These are phyloP conservation scores for Orthosia gothica DNA, from an alignment of 2,888 invertebrate species.

Conservation along the genomic window DNA sequence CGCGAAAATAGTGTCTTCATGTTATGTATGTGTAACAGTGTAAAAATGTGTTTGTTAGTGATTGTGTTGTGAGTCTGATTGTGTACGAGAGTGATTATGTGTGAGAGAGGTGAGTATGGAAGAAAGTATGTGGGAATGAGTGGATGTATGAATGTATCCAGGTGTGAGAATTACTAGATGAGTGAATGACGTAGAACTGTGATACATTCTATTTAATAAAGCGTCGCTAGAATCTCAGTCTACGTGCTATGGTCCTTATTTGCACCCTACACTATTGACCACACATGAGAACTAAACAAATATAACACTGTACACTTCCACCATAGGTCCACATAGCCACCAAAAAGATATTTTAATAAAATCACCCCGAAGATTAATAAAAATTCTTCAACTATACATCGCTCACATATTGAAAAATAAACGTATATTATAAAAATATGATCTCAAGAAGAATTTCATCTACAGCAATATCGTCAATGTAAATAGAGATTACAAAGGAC, in stretches of 20 bases:
- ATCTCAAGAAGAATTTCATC: slow-evolving; percentile 37
- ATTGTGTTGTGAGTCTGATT: too few species aligned
- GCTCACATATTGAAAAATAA: slow-evolving; percentile 35
- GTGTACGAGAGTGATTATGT: too few species aligned
- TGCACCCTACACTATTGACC: background rate
- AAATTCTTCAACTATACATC: slow-evolving; percentile 27
- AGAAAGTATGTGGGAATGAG: too few species aligned
- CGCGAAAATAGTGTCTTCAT: too few species aligned
- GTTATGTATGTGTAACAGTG: too few species aligned
- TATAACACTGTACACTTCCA: background rate
- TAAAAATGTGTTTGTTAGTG: too few species aligned
- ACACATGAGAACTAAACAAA: background rate
- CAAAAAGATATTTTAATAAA: slow-evolving; percentile 8
- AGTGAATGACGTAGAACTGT: too few species aligned
- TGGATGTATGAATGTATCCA: too few species aligned
- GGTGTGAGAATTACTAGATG: too few species aligned
- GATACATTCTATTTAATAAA: too few species aligned
- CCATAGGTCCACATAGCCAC: background rate
- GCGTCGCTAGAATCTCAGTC: background rate
- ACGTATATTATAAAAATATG: slow-evolving; percentile 42
- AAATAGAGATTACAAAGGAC: slow-evolving; percentile 42
- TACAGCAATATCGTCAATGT: slow-evolving; percentile 28
- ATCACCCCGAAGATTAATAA: slow-evolving; percentile 16
- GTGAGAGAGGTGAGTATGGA: too few species aligned
- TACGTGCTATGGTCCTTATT: background rate